Percentiles rank a stretch among this genome's conserved stretches.
Evolutionary conservation across 2,888 invertebrate genomes (phyloP).

Genomic region (Parelbella ahira): DNA sequence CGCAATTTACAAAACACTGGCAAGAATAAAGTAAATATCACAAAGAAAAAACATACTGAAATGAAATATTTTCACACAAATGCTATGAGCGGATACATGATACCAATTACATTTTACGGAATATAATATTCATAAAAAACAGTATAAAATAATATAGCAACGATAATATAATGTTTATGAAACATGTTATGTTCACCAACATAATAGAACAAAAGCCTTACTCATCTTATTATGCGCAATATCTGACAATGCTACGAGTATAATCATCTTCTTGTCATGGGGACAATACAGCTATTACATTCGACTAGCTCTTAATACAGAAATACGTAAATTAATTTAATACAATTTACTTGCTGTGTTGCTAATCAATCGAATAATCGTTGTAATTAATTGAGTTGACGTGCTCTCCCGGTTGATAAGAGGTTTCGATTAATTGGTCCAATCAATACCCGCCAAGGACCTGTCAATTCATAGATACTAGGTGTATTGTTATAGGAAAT

Average conservation of each 20-base stretch:
- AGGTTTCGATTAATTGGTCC: constrained; percentile 36
- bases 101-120: no score
- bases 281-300: background rate
- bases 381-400: constrained; percentile 64
- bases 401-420: constrained; percentile 35
- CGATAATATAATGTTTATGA: no score
- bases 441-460: constrained; percentile 21
- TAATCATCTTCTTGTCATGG: no score
- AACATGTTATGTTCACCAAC: no score
- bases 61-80: no score
- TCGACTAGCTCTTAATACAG: constrained; percentile 30
- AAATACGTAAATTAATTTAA: constrained; percentile 51
- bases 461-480: constrained; percentile 12
- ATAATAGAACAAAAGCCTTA: background rate
- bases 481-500: no score
- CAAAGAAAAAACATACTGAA: no score
- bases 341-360: constrained; percentile 48
- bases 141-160: no score
- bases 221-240: background rate
- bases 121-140: no score
- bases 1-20: no score
- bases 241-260: constrained; percentile 1
- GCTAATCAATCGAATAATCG: constrained; percentile 63
- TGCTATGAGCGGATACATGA: no score
- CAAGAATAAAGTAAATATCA: no score